These are phyloP conservation scores for Monomorium pharaonis DNA, from an alignment of 1,140 invertebrate genomes.

Conservation along the genomic window DNA sequence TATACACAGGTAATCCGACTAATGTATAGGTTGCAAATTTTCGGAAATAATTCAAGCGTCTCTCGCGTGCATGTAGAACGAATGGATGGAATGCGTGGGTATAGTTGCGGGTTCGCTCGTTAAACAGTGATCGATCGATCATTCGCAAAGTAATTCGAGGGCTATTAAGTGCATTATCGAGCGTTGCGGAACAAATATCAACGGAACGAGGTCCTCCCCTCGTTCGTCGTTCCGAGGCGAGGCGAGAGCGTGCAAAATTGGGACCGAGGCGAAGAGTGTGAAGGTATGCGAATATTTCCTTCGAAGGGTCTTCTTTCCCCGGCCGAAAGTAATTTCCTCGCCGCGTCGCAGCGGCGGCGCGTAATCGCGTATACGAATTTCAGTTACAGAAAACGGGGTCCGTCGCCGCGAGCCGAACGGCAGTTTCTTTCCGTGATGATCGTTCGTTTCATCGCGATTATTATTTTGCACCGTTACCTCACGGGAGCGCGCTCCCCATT, in stretches of 20 bases:
- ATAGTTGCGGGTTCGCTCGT: constrained; percentile 60
- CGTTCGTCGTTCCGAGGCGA: constrained; percentile 12
- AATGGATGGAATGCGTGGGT: constrained; percentile 38
- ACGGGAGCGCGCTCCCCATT: background rate
- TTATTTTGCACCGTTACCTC: constrained; percentile 46
- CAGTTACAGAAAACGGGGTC: constrained; percentile 12
- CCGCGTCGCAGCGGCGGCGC: constrained; percentile 10
- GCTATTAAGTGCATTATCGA: constrained; percentile 67
- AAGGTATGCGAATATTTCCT: constrained; percentile 55
- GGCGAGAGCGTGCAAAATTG: constrained; percentile 56
- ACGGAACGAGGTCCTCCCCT: constrained; percentile 49
- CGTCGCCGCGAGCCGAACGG: background rate
- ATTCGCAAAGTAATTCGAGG: constrained; percentile 33
- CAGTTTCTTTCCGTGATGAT: background rate
- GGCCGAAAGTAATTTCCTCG: constrained; percentile 56
- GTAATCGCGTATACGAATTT: constrained; percentile 45
- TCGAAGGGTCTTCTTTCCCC: constrained; percentile 53
- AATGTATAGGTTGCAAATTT: background rate
- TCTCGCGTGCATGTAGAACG: constrained; percentile 5
- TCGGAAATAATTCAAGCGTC: background rate
- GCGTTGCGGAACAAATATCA: constrained; percentile 41
- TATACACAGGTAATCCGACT: background rate
- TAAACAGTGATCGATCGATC: constrained; percentile 54
- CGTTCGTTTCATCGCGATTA: constrained; percentile 40
- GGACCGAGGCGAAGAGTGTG: constrained; percentile 14